Base-by-base conservation (phyloP, 2,113 vertebrate genomes). In the Nestor notabilis region DNA sequence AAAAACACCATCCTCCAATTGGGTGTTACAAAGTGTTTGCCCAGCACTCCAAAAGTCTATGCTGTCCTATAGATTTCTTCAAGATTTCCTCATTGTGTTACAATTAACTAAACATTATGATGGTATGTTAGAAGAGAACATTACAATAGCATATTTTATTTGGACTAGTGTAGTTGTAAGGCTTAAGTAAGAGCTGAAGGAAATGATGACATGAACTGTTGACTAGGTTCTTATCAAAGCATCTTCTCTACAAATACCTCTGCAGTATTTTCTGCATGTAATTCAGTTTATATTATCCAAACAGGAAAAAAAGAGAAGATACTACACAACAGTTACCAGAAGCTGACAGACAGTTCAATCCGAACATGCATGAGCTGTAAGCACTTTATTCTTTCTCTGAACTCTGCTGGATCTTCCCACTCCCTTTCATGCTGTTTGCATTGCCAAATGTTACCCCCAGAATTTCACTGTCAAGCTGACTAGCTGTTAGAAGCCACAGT, bases 61-160 rank as follows among this genome's bases (percentile, higher is more conserved):
- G 3, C 43, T 17, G 33, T 49, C 47, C 80, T 4, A 4, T 8
- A 61, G 24, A 12, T 83, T 56, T 61, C 43, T 52, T 29, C 21
- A 63, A 49, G 37, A n/a, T 71, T 79, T 75, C n/a, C 50, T 61
- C 39, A 6, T 9, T 56, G 17, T 64, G 28, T 31, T 60, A 56
- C 33, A 72, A 47, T 77, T 33, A 86, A 33, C 18, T 31, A 68
- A 84, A 18, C n/a, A 16, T 27, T 11, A 17, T 2, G 35, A 49
- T 29, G 39, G 15, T 55, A n/a, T 52, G 14, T 81, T 60, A 93
- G 68, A 52, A 46, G 41, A 89, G 21, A 70, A 49, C 80, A 89
- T 70, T 25, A 83, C 91, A 87, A 89, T 75, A 92, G 93, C n/a
- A 23, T 61, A 74, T 83, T 94, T 92, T 85, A 47, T 44, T 90